Conservation (phyloP, 2,888 invertebrate species). For the Heliconius charithonia region DNA sequence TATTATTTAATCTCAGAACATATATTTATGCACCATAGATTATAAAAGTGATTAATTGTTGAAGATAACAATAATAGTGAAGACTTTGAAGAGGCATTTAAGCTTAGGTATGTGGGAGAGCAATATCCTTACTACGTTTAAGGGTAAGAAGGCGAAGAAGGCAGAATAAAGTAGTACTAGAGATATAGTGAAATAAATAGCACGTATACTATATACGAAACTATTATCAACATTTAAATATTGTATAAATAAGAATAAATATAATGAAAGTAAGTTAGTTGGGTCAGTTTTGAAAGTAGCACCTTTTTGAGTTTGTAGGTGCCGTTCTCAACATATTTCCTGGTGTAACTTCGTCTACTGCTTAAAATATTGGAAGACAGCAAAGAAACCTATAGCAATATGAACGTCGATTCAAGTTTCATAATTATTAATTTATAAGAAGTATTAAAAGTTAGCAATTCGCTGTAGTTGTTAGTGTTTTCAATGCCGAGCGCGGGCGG, state of each 20-base stretch:
- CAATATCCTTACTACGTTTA: conserved; percentile 54
- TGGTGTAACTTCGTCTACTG: conserved; percentile 55
- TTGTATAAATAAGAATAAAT: conserved; percentile 30
- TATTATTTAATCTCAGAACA: conserved; percentile 66
- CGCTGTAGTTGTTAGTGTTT: not conserved
- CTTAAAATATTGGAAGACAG: conserved; percentile 78
- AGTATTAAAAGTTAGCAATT: not conserved
- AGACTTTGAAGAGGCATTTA: conserved; percentile 52
- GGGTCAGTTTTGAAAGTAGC: conserved; percentile 62
- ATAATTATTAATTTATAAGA: not conserved
- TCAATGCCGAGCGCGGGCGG: conserved; percentile 2
- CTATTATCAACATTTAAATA: conserved; percentile 27
- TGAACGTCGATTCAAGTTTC: conserved; percentile 4
- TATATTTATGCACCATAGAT: conserved; percentile 69
- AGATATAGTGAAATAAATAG: conserved; percentile 36
- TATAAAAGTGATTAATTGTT: conserved; percentile 56
- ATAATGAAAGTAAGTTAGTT: conserved; percentile 26
- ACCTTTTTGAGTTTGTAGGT: conserved; percentile 71
- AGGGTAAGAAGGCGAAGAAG: conserved; percentile 43
- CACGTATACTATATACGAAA: conserved; percentile 30
- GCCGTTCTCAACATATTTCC: conserved; percentile 42
- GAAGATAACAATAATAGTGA: conserved; percentile 48
- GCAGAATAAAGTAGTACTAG: conserved; percentile 33
- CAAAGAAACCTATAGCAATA: conserved; percentile 59
- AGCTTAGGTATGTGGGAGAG: conserved; percentile 56